These are phyloP conservation scores for Trypoxylon attenuatum DNA, from an alignment of 2,888 invertebrate genomes.

Conservation along the genomic window DNA sequence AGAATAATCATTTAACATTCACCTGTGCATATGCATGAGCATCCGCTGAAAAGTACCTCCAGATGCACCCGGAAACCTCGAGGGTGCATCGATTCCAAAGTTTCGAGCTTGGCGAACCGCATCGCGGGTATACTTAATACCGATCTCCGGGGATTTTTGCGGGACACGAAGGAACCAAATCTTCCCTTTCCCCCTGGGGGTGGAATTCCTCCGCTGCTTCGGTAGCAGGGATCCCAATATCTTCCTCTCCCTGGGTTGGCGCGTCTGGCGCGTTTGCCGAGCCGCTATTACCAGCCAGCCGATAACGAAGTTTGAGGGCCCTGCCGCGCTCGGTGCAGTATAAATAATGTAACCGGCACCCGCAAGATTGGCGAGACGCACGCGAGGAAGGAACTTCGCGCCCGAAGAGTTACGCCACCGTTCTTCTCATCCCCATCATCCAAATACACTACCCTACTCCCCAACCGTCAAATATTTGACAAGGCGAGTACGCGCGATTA, in stretches of 20 bases:
- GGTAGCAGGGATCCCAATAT: not conserved
- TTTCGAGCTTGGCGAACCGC: slow-evolving; percentile 25
- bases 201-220: not conserved
- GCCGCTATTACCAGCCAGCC: not conserved
- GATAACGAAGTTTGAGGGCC: slow-evolving; percentile 16
- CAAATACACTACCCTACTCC: too few relatives aligned
- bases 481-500: slow-evolving; percentile 46
- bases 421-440: too few relatives aligned
- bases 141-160: slow-evolving; percentile 19
- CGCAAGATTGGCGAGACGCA: not conserved
- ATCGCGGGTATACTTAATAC: slow-evolving; percentile 27
- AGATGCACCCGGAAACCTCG: slow-evolving; percentile 10
- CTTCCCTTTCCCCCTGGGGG: not conserved
- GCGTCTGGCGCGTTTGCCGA: not conserved
- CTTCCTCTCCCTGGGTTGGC: not conserved
- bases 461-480: slow-evolving; percentile 45
- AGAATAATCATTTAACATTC: slow-evolving; percentile 43
- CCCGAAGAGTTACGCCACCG: too few relatives aligned
- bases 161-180: not conserved
- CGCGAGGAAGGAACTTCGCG: too few relatives aligned
- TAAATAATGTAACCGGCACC: slow-evolving; percentile 12
- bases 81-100: slow-evolving; percentile 15
- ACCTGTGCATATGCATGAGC: slow-evolving; percentile 38
- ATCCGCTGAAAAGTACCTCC: slow-evolving; percentile 30
- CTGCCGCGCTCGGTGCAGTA: not conserved